Conservation (phyloP, 2,888 invertebrate genomes). For the Pteria penguin region DNA sequence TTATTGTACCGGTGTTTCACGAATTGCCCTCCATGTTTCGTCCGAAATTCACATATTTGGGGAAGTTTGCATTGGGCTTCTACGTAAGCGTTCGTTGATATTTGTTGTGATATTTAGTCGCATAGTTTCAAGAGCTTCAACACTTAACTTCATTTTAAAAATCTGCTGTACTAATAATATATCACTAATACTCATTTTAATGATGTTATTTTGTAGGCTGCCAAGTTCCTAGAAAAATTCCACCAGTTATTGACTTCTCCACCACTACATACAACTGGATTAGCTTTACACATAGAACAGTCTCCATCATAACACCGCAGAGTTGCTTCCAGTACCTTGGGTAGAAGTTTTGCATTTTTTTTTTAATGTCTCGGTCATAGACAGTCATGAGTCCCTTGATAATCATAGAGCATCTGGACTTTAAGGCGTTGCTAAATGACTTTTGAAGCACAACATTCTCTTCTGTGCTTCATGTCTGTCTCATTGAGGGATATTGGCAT, state of each 20-base stretch:
- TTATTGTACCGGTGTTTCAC: background rate
- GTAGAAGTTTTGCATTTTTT: background rate
- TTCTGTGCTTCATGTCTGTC: constrained; percentile 5
- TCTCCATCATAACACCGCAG: constrained; percentile 4
- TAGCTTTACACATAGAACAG: background rate
- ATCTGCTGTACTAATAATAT: background rate
- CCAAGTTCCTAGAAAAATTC: background rate
- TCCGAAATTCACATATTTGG: background rate
- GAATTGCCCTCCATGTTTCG: background rate
- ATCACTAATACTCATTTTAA: background rate
- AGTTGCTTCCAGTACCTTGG: background rate
- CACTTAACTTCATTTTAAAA: constrained; percentile 1
- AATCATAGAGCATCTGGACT: background rate
- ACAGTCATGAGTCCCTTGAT: background rate
- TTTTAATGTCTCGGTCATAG: background rate
- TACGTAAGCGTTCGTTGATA: background rate
- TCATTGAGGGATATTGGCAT: background rate
- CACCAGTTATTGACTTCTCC: background rate
- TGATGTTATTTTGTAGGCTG: background rate
- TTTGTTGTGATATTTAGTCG: background rate
- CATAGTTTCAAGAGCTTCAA: background rate
- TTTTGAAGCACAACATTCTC: background rate
- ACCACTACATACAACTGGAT: background rate
- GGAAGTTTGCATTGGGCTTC: background rate
- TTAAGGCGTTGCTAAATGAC: background rate